Conservation (phyloP, 2,797 vertebrate species). For the Holocentrus rufus region DNA sequence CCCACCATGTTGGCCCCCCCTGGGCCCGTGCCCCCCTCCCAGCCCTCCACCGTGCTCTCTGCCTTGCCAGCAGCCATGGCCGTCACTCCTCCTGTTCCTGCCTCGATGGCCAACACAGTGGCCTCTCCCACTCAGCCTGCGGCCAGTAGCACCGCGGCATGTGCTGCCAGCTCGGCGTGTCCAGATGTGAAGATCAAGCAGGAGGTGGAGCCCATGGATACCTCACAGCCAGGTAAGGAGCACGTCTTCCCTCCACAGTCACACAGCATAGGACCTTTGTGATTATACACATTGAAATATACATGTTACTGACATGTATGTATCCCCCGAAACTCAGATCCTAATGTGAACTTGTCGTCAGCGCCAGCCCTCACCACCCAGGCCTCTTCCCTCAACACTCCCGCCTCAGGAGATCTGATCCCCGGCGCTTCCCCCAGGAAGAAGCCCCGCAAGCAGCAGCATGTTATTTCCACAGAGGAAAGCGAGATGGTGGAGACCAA, state of each 20-base stretch:
- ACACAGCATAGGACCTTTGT: neutral
- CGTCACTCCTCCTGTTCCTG: slow-evolving; percentile 83
- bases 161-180: slow-evolving; percentile 84
- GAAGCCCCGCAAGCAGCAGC: slow-evolving; percentile 98
- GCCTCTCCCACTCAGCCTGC: slow-evolving; percentile 89
- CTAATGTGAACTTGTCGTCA: slow-evolving; percentile 83
- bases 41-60: slow-evolving; percentile 87
- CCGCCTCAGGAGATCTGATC: slow-evolving; percentile 86
- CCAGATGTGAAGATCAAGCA: slow-evolving; percentile 95
- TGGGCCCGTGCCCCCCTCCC: slow-evolving; percentile 88
- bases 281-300: neutral
- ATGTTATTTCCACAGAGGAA: slow-evolving; percentile 97
- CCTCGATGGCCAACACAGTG: slow-evolving; percentile 88
- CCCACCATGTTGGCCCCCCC: slow-evolving; percentile 87
- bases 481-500: slow-evolving; percentile 99
- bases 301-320: neutral
- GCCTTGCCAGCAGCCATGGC: slow-evolving; percentile 88
- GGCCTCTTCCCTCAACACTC: slow-evolving; percentile 85
- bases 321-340: slow-evolving; percentile 46
- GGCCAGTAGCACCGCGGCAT: slow-evolving; percentile 86
- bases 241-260: neutral
- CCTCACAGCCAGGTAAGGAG: slow-evolving; percentile 79
- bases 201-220: slow-evolving; percentile 91
- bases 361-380: slow-evolving; percentile 79
- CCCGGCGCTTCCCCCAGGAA: slow-evolving; percentile 96